Conservation (phyloP, 1,140 invertebrate genomes). For the Tribolium castaneum region DNA sequence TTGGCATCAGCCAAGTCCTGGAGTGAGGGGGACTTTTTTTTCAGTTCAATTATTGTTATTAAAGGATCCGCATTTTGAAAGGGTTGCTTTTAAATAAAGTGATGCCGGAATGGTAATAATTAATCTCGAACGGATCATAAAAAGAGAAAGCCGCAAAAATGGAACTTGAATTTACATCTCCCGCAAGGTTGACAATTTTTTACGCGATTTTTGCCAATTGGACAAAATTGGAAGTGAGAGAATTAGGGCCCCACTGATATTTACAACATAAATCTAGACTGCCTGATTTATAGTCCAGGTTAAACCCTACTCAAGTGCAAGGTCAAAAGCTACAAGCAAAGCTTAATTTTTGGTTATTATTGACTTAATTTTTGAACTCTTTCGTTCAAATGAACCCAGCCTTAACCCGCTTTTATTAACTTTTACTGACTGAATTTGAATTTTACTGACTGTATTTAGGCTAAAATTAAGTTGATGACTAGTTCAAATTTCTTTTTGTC, state of each 20-base stretch:
- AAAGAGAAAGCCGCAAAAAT: conserved; percentile 30
- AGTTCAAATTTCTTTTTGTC: no score
- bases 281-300: no score
- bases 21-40: conserved; percentile 50
- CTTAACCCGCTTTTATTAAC: no score
- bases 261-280: not conserved
- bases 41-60: conserved; percentile 50
- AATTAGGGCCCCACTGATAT: not conserved
- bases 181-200: conserved; percentile 2
- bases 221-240: conserved; percentile 5
- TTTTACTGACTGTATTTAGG: no score
- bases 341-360: no score
- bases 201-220: conserved; percentile 3
- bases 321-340: no score
- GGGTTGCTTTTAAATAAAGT: conserved; percentile 35
- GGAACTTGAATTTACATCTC: conserved; percentile 13
- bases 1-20: conserved; percentile 43
- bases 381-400: no score
- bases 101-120: conserved; percentile 33
- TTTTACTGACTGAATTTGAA: no score
- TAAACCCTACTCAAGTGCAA: no score
- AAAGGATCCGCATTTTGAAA: conserved; percentile 36
- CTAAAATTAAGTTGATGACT: no score
- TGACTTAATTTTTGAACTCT: no score
- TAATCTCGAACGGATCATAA: conserved; percentile 33